Conservation (phyloP, 2,888 invertebrate genomes). For the Tetropium fuscum region DNA sequence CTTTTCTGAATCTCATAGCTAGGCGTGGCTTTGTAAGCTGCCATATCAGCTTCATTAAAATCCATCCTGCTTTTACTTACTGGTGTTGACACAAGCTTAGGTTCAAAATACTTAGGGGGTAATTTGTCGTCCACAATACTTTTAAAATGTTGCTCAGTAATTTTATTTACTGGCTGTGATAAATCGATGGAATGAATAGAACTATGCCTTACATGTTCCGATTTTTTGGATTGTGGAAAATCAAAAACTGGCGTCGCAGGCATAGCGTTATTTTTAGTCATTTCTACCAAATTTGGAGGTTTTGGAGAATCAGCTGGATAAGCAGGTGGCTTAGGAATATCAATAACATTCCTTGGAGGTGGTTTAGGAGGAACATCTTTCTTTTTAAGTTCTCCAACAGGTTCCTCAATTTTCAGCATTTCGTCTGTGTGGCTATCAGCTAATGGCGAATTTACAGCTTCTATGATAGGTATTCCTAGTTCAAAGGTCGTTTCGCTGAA, state of each 20-base stretch:
- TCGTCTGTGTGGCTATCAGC: conserved; percentile 27
- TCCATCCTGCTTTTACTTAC: conserved; percentile 45
- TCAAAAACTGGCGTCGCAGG: conserved; percentile 45
- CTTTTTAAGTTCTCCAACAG: conserved; percentile 16
- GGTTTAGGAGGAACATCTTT: conserved; percentile 62
- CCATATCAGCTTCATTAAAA: conserved; percentile 37
- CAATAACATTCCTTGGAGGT: conserved; percentile 58
- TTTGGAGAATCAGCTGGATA: conserved; percentile 59
- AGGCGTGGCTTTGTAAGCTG: conserved; percentile 35
- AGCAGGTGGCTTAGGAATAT: conserved; percentile 55
- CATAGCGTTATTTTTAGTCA: conserved; percentile 32
- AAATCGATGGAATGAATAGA: conserved; percentile 21
- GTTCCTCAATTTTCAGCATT: neutral
- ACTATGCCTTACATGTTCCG: conserved; percentile 25
- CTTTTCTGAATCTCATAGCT: conserved; percentile 54
- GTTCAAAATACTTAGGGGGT: conserved; percentile 53
- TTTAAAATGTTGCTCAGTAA: conserved; percentile 32
- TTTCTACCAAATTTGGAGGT: conserved; percentile 48
- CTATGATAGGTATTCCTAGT: conserved; percentile 55
- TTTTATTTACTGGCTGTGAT: conserved; percentile 10
- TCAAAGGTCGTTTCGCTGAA: conserved; percentile 50
- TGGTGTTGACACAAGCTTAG: conserved; percentile 57
- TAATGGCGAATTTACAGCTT: conserved; percentile 36
- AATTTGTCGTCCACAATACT: conserved; percentile 35
- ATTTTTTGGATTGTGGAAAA: conserved; percentile 36